Conservation (phyloP, 2,113 vertebrate genomes). For the Atherinomorus stipes region DNA sequence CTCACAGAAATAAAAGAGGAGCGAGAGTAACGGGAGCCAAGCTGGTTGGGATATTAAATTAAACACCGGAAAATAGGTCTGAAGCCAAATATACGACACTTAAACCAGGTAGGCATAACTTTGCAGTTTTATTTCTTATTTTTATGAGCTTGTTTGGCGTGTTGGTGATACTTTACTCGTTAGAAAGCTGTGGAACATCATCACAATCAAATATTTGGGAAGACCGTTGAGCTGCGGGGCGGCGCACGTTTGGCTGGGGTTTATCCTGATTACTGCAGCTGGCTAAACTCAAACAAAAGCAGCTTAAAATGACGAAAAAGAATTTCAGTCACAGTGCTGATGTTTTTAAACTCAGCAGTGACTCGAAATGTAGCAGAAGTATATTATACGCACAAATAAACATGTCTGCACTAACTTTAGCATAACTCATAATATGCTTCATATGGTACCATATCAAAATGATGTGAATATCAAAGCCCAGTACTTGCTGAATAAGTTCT, state of each 20-base stretch:
- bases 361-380: background rate
- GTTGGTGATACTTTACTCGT: conserved; percentile 23
- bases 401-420: background rate
- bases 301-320: background rate
- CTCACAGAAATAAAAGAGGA: conserved; percentile 21
- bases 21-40: conserved; percentile 62
- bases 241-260: conserved; percentile 33
- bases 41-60: conserved; percentile 45
- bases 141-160: background rate
- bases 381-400: too few species aligned
- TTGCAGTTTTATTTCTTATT: background rate
- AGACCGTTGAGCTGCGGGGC: conserved; percentile 49
- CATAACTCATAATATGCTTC: background rate
- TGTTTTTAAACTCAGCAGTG: background rate
- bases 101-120: conserved; percentile 30
- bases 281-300: background rate
- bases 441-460: background rate
- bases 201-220: conserved; percentile 39
- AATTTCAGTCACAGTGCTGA: background rate
- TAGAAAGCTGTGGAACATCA: conserved; percentile 42
- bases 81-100: background rate
- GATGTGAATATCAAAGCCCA: conserved; percentile 26
- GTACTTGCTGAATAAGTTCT: conserved; percentile 59
- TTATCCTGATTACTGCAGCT: conserved; percentile 23
- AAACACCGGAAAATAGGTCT: background rate